These are phyloP conservation scores for Ypsolopha sequella DNA, from an alignment of 2,888 invertebrate genomes.

Conservation along the genomic window DNA sequence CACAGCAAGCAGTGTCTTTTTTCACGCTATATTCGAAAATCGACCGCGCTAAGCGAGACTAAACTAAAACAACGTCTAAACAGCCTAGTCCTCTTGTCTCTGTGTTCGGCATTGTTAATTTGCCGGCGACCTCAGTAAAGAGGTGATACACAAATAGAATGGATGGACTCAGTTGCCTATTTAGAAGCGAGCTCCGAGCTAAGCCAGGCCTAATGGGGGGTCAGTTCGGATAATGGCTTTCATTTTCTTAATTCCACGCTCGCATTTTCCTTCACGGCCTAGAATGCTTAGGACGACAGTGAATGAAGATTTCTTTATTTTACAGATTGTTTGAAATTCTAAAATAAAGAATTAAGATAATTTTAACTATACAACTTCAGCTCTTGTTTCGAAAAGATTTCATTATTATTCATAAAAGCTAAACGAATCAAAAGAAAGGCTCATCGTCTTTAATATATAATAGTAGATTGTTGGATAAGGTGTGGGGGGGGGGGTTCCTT, in stretches of 20 bases:
- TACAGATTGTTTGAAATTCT: no score
- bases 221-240: constrained; percentile 1
- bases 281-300: neutral
- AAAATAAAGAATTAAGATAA: no score
- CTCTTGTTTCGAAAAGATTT: no score
- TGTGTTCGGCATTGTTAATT: neutral
- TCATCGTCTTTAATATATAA: neutral
- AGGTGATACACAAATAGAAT: neutral
- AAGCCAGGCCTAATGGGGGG: constrained; percentile 13
- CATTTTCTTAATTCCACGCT: constrained; percentile 2
- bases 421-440: neutral
- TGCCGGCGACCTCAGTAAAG: neutral
- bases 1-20: no score
- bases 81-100: no score
- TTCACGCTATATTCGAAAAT: no score
- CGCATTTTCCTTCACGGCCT: neutral
- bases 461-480: neutral
- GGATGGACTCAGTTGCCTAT: neutral
- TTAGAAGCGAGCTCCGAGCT: constrained; percentile 9
- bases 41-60: no score
- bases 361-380: no score
- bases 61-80: no score
- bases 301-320: no score
- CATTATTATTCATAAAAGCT: no score
- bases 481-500: neutral